Conservation (phyloP, 2,888 invertebrate species). For the Galeopsomyia nigrocyanea region DNA sequence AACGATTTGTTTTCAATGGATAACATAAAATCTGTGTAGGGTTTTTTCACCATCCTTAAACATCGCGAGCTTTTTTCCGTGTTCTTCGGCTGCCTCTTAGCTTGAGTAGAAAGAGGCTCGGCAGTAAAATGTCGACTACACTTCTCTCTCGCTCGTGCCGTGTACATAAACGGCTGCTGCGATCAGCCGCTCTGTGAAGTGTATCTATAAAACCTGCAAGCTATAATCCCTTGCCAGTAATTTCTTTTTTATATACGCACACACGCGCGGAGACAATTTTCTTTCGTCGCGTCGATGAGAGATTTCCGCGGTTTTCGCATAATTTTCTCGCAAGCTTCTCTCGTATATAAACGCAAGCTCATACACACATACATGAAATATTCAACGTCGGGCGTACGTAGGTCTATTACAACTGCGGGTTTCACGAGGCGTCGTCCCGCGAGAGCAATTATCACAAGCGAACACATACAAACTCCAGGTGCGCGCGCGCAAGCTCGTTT, state of each 20-base stretch:
- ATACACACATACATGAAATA: too few species aligned
- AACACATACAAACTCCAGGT: too few species aligned
- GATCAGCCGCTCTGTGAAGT: background rate
- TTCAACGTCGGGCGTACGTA: too few species aligned
- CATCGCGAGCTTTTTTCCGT: background rate
- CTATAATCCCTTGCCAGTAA: background rate
- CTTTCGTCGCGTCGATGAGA: too few species aligned
- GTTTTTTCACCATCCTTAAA: conserved; percentile 6
- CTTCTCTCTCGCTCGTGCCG: background rate
- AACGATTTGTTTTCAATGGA: conserved; percentile 15
- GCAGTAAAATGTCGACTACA: background rate
- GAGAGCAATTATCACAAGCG: too few species aligned
- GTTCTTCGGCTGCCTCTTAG: too few species aligned
- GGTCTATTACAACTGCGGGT: too few species aligned
- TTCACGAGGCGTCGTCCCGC: too few species aligned
- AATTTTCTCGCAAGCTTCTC: too few species aligned
- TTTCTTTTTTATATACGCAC: background rate
- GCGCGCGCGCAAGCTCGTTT: background rate
- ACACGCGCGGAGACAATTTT: background rate
- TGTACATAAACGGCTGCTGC: background rate
- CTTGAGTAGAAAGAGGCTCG: too few species aligned
- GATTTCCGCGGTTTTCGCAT: too few species aligned
- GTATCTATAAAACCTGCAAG: background rate
- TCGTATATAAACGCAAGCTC: too few species aligned
- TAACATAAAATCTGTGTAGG: conserved; percentile 21